Base-by-base conservation (phyloP, 2,113 vertebrate genomes). In the Coreoperca whiteheadi region DNA sequence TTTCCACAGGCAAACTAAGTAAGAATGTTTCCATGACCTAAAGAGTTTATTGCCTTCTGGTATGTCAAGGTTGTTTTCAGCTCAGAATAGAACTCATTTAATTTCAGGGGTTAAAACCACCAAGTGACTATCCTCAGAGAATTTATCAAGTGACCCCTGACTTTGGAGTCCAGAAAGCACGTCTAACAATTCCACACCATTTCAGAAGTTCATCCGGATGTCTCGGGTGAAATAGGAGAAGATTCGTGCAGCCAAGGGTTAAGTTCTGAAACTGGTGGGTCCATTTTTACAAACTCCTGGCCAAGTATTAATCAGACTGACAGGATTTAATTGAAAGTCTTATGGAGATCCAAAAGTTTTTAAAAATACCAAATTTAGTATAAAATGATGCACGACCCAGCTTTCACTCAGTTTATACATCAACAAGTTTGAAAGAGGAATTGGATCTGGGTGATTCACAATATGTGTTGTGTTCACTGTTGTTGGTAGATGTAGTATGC, bases 231-330 rank as follows among this genome's bases (percentile, higher is more conserved):
- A 7, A 30, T 32, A 37, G 23, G 69, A 20, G 32, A 28, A 20
- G 4, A 25, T 6, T 20, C 1, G 1, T 51, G 66, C 66, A 8
- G 32, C 15, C 0, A 7, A 34, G 4, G 18, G 37, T 8, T n/a
- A 41, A 34, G 21, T 32, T 83, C 43, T 74, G 68, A 77, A 68
- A 60, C 25, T 14, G 30, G 50, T 23, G 46, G 25, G 25, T 25
- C n/a, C 41, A 28, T 30, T 32, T 70, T 54, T 54, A n/a, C 21
- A n/a, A 15, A 51, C 18, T 65, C 8, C 1, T 32, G 7, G 8
- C 21, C 8, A 53, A 53, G 48, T 21, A 11, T 53, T 53, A 1
- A 53, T 53, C 21, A 23, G 23, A 34, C 14, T 18, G 50, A 72
- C 15, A n/a, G n/a, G 53, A 41, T 56, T 39, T 25, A 9, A 54